Conservation (phyloP, 2,888 invertebrate genomes). For the Melanophora roralis region DNA sequence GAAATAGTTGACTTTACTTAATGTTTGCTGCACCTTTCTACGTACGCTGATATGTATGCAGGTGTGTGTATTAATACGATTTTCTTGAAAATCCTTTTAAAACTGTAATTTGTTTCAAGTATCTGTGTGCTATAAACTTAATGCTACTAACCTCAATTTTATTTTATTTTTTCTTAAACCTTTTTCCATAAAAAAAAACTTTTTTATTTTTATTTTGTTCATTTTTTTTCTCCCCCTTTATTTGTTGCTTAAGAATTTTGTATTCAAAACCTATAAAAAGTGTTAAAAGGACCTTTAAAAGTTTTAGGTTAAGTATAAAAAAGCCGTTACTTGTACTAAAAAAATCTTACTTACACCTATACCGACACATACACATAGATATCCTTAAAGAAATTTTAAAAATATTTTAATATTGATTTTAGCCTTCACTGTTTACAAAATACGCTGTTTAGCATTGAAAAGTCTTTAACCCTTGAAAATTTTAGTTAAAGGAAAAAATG, state of each 20-base stretch:
- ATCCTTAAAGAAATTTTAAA: background rate
- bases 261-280: background rate
- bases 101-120: constrained; percentile 51
- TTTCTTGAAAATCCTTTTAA: constrained; percentile 51
- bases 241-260: too few relatives aligned
- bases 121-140: constrained; percentile 41
- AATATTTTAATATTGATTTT: background rate
- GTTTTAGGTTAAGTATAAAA: background rate
- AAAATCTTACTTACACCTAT: too few relatives aligned
- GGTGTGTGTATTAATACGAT: background rate
- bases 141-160: constrained; percentile 61
- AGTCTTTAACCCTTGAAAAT: too few relatives aligned
- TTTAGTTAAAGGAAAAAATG: too few relatives aligned
- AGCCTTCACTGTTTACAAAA: too few relatives aligned
- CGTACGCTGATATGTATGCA: background rate
- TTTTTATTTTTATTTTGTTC: background rate
- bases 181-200: background rate
- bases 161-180: constrained; percentile 8
- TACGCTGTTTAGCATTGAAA: too few relatives aligned
- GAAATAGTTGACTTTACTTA: constrained; percentile 49
- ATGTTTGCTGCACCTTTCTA: constrained; percentile 24
- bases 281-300: constrained; percentile 8
- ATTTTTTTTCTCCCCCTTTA: background rate
- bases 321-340: constrained; percentile 11
- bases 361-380: background rate